Conservation (phyloP, 2,797 vertebrate genomes). For the Chloroceryle amazona region DNA sequence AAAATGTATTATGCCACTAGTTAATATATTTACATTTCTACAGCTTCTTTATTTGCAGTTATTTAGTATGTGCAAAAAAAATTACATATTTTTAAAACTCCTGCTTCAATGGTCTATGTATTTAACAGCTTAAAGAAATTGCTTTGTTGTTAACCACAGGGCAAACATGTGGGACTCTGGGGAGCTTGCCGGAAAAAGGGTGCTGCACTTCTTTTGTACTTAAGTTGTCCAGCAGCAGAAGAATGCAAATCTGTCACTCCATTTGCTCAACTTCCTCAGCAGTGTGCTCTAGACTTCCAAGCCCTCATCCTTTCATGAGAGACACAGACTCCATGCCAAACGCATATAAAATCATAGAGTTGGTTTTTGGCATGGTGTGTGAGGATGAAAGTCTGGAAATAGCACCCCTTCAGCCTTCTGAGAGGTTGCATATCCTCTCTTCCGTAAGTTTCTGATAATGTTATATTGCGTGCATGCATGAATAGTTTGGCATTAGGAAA, state of each 20-base stretch:
- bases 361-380: background rate
- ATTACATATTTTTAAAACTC: background rate
- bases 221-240: background rate
- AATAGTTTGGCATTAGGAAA: background rate
- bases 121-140: background rate
- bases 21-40: background rate
- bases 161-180: background rate
- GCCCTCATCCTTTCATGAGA: background rate
- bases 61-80: background rate
- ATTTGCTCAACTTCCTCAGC: background rate
- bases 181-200: background rate
- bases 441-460: background rate
- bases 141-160: background rate
- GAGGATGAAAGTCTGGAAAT: background rate
- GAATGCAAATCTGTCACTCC: background rate
- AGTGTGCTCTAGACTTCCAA: background rate
- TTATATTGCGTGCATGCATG: fast-evolving
- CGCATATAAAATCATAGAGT: background rate
- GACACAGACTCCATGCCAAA: background rate
- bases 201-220: background rate
- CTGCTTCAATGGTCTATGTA: background rate
- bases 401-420: background rate
- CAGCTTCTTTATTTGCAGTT: background rate
- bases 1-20: background rate
- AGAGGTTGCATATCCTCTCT: background rate